Evolutionary conservation across 1,140 invertebrate species (phyloP).

Genomic region (Gonioctena quinquepunctata): DNA sequence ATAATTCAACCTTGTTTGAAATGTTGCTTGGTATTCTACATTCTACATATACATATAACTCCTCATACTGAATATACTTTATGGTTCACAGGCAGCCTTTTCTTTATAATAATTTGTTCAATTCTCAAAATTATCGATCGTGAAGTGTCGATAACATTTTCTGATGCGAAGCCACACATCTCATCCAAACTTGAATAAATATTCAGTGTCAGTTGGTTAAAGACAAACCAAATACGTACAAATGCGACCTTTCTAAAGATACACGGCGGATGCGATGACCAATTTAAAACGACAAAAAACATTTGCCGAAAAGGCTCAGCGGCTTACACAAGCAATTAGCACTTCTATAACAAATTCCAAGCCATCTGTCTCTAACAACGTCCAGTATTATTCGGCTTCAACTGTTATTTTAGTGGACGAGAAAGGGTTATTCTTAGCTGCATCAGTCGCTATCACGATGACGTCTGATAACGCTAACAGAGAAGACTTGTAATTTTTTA

Average conservation of each 20-base stretch:
- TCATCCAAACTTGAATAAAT: not conserved
- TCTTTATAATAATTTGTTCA: no score
- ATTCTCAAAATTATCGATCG: no score
- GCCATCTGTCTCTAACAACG: conserved; percentile 35
- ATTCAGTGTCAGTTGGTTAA: conserved; percentile 8
- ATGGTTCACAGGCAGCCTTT: no score
- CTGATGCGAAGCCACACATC: not conserved
- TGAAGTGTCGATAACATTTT: no score
- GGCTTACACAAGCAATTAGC: conserved; percentile 48
- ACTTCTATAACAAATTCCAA: conserved; percentile 52
- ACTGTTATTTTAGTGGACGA: no score
- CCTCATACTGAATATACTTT: no score
- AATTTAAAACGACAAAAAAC: conserved; percentile 27
- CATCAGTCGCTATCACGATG: conserved; percentile 30
- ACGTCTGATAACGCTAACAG: conserved; percentile 31
- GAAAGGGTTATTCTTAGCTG: conserved; percentile 6
- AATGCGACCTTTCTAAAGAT: conserved; percentile 31
- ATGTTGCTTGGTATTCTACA: no score
- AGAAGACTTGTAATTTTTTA: conserved; percentile 31
- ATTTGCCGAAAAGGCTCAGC: conserved; percentile 46
- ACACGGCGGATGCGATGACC: conserved; percentile 28
- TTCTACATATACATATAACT: no score
- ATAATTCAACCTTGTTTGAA: no score
- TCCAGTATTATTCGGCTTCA: conserved; percentile 7
- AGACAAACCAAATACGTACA: not conserved